Conservation (phyloP, 2,113 vertebrate genomes). For the Indicator maculatus region DNA sequence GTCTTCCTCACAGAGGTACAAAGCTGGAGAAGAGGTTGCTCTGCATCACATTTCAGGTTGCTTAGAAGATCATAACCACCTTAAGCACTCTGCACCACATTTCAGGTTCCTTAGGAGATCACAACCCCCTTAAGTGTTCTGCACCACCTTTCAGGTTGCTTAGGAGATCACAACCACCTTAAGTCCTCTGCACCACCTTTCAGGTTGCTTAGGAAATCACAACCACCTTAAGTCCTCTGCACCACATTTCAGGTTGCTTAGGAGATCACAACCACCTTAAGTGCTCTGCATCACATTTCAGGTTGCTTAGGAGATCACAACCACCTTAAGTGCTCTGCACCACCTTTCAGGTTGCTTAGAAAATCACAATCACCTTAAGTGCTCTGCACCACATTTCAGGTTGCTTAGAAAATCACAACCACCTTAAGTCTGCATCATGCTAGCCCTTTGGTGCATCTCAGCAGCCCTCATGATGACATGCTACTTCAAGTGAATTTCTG, state of each 20-base stretch:
- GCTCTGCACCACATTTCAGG: no score
- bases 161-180: neutral
- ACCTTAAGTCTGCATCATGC: fast-evolving
- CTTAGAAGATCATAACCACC: no score
- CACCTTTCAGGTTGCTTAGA: neutral
- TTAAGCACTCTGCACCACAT: fast-evolving
- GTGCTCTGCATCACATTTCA: fast-evolving
- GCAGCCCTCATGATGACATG: neutral
- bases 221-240: neutral
- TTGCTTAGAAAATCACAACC: no score
- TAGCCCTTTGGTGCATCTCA: neutral
- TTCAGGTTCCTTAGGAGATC: no score
- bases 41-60: neutral
- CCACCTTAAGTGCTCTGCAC: no score
- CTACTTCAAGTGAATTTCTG: neutral
- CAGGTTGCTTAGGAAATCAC: no score
- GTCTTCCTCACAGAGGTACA: neutral
- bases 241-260: no score
- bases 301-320: no score
- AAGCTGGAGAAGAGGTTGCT: neutral
- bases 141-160: neutral
- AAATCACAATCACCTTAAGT: no score
- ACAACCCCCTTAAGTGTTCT: neutral
- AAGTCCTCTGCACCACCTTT: no score
- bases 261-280: neutral